Conservation (phyloP, 2,797 vertebrate species). For the Poecilia wingei region DNA sequence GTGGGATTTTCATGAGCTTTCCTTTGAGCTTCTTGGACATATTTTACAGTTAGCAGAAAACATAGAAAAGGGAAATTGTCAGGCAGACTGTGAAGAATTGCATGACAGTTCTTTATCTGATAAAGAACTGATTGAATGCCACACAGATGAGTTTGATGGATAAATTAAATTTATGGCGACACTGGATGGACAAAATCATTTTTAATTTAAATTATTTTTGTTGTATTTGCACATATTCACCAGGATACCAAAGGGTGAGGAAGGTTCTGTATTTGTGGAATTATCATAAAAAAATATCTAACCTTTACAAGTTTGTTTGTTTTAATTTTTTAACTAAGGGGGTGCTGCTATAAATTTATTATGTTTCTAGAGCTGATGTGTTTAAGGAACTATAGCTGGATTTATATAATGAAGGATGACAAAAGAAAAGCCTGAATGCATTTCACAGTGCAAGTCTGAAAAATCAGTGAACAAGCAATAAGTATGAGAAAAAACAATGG, state of each 20-base stretch:
- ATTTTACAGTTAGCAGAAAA: neutral
- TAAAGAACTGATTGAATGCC: no score
- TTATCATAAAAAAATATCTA: neutral
- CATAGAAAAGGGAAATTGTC: neutral
- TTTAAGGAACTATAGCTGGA: constrained; percentile 1
- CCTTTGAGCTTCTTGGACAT: neutral
- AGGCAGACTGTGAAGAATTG: no score
- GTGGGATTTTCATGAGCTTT: neutral
- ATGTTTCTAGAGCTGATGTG: constrained; percentile 9
- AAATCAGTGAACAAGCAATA: constrained; percentile 7
- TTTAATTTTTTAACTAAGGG: constrained; percentile 1
- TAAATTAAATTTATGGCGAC: no score
- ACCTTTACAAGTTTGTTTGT: neutral
- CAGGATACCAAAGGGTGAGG: neutral
- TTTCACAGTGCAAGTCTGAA: constrained; percentile 24
- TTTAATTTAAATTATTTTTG: neutral
- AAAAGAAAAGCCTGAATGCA: constrained; percentile 9
- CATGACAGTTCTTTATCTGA: no score
- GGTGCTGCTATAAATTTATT: neutral
- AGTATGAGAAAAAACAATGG: constrained; percentile 20
- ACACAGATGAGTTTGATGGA: no score
- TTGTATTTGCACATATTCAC: neutral
- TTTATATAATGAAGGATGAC: constrained; percentile 29
- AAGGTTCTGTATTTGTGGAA: neutral
- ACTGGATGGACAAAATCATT: no score